These are phyloP conservation scores for Struthidea cinerea DNA, from an alignment of 2,113 vertebrate species.

Conservation along the genomic window DNA sequence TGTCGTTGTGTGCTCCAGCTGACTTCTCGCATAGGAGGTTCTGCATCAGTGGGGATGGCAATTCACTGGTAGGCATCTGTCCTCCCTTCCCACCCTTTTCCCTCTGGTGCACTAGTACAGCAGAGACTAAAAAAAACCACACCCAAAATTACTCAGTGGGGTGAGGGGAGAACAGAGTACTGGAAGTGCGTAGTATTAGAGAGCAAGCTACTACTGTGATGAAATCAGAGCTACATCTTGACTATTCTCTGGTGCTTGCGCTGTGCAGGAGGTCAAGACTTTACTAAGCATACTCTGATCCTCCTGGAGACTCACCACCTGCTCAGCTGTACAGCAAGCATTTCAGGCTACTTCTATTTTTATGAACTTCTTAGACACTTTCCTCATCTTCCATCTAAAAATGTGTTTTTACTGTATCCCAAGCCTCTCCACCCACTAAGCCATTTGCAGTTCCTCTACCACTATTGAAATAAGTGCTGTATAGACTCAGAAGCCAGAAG, in stretches of 20 bases:
- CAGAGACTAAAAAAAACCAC: not conserved
- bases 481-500: not conserved
- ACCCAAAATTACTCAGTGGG: not conserved
- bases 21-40: slow-evolving; percentile 26
- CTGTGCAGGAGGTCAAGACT: not conserved
- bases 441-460: not conserved
- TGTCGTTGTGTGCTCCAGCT: not conserved
- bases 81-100: not conserved
- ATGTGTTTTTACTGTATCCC: not conserved
- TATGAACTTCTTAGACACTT: not conserved
- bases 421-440: not conserved
- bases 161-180: not conserved
- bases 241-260: not conserved
- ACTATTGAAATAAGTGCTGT: not conserved
- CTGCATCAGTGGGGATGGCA: slow-evolving; percentile 4
- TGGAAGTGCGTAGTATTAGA: slow-evolving; percentile 2
- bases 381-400: not conserved
- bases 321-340: not conserved
- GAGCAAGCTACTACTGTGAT: not conserved
- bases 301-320: not conserved
- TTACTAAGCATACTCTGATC: not conserved
- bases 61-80: not conserved
- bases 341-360: not conserved
- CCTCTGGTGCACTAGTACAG: not conserved
- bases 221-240: not conserved